Evolutionary conservation across 2,797 vertebrate genomes (phyloP), one percentile per base, ranked within the genome.

Genomic region (Sebastes flavidus): DNA sequence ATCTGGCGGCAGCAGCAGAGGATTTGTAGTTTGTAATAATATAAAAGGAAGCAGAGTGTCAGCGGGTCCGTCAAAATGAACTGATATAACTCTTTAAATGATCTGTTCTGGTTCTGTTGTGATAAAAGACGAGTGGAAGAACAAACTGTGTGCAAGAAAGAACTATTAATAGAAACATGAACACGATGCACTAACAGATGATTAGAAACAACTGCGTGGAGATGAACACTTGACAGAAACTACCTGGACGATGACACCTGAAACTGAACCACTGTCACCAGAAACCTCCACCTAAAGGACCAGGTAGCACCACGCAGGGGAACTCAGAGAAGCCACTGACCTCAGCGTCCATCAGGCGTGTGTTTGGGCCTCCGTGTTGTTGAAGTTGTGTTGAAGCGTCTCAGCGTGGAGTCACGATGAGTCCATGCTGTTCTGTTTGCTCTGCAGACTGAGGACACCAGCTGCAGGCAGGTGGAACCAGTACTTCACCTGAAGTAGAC

Each of bases 401-500:
- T 58, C 20, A 29, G 60, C 55, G 1, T 56, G 42, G 62, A 12
- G 59, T 59, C 6, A 3, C 65, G 76, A 32, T 71, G 76, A 30
- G 78, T 88, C 83, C 79, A 80, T 86, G 81, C 62, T 70, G 63
- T 80, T 85, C 62, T 70, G 63, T 81, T 85, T 55, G 84, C 58
- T 68, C 73, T 52, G 81, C 80, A 24, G 82, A 66, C 81, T 92
- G 88, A 87, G 69, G 9, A 27, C 18, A 65, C 61, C 24, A 61
- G 72, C 60, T 36, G 29, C 78, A 4, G 61, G 65, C 73, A 78
- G 75, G 9, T 30, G 72, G 42, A 79, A 79, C 55, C 13, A 84
- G 75, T 59, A 88, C 86, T 52, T n/a, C 14, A 46, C 65, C 25
- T 24, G 75, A 75, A 91, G 95, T 80, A 22, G 93, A 84, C 63